phyloP scores from a whole-genome alignment of 2,888 invertebrate species.

The Tenodera sinensis region DNA sequence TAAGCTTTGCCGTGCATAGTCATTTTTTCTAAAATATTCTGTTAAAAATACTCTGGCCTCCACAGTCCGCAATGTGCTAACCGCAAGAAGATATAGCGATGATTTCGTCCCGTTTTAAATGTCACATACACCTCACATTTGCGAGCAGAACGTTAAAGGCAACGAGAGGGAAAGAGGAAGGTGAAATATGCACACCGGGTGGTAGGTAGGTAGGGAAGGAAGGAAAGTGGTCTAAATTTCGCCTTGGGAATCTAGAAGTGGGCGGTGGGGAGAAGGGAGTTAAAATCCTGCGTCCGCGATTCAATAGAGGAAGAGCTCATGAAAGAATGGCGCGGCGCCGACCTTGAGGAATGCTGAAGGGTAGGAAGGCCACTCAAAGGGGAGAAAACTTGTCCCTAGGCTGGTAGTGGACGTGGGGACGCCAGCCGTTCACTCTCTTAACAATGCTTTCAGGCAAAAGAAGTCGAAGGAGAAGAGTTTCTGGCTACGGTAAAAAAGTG shows the following conservation, averaged over 20 bases:
- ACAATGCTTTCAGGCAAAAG: background rate
- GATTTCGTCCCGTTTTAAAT: background rate
- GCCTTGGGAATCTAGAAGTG: background rate
- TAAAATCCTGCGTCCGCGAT: background rate
- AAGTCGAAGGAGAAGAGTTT: background rate
- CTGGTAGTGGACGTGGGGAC: background rate
- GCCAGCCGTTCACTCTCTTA: background rate
- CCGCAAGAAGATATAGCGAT: too few relatives aligned
- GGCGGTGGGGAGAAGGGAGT: background rate
- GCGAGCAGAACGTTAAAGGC: background rate
- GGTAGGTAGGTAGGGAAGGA: background rate
- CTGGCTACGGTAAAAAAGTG: background rate
- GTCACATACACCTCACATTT: background rate
- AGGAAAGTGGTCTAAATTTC: slow-evolving; percentile 16
- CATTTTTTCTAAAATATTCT: too few relatives aligned
- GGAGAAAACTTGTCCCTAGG: background rate
- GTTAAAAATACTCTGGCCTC: too few relatives aligned
- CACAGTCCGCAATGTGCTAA: too few relatives aligned
- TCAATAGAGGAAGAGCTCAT: background rate
- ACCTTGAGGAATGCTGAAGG: background rate
- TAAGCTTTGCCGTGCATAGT: too few relatives aligned
- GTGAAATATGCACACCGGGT: background rate
- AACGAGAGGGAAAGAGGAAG: background rate
- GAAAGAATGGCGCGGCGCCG: background rate
- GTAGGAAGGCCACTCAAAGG: background rate